Evolutionary conservation across 2,113 vertebrate species (phyloP).

Genomic region (Guaruba guarouba): DNA sequence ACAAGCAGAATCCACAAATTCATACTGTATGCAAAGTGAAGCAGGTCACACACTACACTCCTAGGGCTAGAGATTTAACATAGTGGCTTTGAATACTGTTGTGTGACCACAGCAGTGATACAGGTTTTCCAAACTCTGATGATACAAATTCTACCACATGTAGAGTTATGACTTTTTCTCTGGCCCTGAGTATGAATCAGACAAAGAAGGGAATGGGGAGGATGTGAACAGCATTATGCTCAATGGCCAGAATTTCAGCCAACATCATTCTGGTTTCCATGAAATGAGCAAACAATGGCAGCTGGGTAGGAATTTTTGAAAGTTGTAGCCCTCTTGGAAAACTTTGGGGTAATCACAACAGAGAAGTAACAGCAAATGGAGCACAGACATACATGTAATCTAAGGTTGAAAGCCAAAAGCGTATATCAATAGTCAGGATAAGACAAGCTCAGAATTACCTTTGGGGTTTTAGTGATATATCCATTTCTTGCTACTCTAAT

Average conservation of each 20-base stretch:
- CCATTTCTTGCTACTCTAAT: not conserved
- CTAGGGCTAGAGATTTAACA: not conserved
- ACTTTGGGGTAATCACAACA: not conserved
- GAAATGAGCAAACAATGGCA: not conserved
- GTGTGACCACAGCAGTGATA: not conserved
- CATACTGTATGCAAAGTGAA: not conserved
- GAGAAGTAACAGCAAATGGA: not conserved
- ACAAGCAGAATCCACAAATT: not conserved
- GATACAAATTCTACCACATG: not conserved
- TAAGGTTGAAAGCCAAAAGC: not conserved
- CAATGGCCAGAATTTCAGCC: not conserved
- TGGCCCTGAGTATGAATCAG: not conserved
- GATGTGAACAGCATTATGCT: not conserved
- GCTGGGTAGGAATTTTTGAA: not conserved
- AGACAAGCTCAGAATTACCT: slow-evolving; percentile 50
- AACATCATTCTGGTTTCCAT: not conserved
- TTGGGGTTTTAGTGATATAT: not conserved
- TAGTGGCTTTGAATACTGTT: not conserved
- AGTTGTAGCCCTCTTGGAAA: not conserved
- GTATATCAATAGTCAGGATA: not conserved
- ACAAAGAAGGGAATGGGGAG: not conserved
- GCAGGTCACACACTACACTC: not conserved
- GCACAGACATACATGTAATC: not conserved
- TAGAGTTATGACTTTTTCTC: not conserved
- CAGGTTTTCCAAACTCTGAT: not conserved